Conservation (phyloP, 2,888 invertebrate species). For the Brachynemurus nebulosus region DNA sequence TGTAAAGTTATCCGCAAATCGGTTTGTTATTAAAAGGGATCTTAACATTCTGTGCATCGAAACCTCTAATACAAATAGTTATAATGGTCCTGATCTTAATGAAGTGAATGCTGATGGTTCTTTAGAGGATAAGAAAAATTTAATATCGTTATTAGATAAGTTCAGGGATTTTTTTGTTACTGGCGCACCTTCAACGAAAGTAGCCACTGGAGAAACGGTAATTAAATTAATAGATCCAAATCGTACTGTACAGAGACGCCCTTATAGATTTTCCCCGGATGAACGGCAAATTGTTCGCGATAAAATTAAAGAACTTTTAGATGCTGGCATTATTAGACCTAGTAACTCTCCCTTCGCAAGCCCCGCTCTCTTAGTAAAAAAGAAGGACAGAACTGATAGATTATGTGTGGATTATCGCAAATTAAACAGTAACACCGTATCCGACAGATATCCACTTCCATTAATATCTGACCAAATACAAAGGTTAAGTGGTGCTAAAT, state of each 20-base stretch:
- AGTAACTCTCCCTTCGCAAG: constrained; percentile 18
- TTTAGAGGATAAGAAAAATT: constrained; percentile 3
- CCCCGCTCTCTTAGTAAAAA: constrained; percentile 17
- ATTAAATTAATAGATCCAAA: constrained; percentile 14
- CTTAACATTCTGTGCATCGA: background rate
- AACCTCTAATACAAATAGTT: background rate
- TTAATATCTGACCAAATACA: constrained; percentile 18
- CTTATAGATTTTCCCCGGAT: constrained; percentile 11
- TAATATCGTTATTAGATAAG: constrained; percentile 9
- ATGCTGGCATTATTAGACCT: constrained; percentile 16
- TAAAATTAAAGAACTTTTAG: constrained; percentile 10
- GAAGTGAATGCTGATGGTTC: constrained; percentile 10
- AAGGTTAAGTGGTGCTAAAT: constrained; percentile 17
- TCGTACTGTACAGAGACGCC: constrained; percentile 13
- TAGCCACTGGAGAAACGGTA: constrained; percentile 13
- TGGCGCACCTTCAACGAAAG: constrained; percentile 9
- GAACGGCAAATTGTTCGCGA: constrained; percentile 13
- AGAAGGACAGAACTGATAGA: constrained; percentile 17
- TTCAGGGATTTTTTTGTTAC: constrained; percentile 10
- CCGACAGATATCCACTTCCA: constrained; percentile 20
- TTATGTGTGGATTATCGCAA: constrained; percentile 18
- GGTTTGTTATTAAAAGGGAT: background rate
- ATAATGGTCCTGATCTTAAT: constrained; percentile 10
- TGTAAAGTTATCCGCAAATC: background rate
- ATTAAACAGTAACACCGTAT: constrained; percentile 19